Evolutionary conservation across 1,140 invertebrate species (phyloP), one percentile per base, ranked within the genome.

Genomic region (Trichonephila clavipes): DNA sequence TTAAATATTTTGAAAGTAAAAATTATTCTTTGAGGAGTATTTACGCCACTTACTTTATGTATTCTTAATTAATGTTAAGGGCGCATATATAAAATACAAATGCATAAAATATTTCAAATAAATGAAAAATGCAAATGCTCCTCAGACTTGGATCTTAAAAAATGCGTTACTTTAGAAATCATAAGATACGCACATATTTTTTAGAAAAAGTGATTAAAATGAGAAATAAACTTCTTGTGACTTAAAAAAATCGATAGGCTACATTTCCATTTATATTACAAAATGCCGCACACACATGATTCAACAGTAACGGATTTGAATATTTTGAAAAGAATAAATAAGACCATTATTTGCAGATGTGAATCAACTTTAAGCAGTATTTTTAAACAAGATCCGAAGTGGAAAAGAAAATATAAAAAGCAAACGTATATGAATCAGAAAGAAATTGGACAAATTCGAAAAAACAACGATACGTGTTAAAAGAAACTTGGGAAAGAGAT

Each of bases 181-280:
- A 6, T 3, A 24, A 62, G 85, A 64, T 14, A 64, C 14, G 62
- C 24, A 40, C 3, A 40, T n/a, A 28, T 34, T 62, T 59, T 61
- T 16, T 16, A 83, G 21, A 85, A 0, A 51, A 86, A 86, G 58
- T 61, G 61, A 64, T 87, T 64, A 87, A 87, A 64, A 64, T 64
- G 62, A 64, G 24, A 24, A 83, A 87, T 86, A 86, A 86, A 59
- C 34, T 61, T 64, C 62, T 87, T 18, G 28, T 28, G 72, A 77
- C 59, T 87, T 61, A 28, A 28, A 87, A 87, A 87, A 87, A 87
- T 87, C 85, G 24, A 86, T 86, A 62, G 28, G 4, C 18, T 64
- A 28, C 58, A 64, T 87, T 87, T 61, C 85, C 85, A 87, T 87
- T 87, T 87, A 87, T 87, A 87, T 87, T 87, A 87, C 85, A 87